Base-by-base conservation (phyloP, 2,113 vertebrate species). In the Excalfactoria chinensis region DNA sequence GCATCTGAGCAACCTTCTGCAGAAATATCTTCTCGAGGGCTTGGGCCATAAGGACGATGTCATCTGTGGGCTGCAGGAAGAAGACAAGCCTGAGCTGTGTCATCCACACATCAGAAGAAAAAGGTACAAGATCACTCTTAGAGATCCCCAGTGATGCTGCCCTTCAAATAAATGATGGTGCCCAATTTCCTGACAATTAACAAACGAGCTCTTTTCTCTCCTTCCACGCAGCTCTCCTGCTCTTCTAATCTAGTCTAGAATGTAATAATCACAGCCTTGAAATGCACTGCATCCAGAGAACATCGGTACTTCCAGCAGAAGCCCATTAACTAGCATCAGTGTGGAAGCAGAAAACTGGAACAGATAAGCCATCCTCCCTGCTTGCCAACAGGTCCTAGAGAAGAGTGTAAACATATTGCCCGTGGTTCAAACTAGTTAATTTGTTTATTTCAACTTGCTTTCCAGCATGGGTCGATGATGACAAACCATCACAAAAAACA, bases 31-130 rank as follows among this genome's bases (percentile, higher is more conserved):
- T 99, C 97, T 99, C 99, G 97, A 99, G 94, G 26, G 99, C 98
- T 85, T 99, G 99, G 10, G 99, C 99, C 99, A 99, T 99, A 83
- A 99, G 98, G 91, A 99, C 99, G 2, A 99, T 99, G 96, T 99
- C 99, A 78, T 99, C 99, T 87, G 99, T 99, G 60, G 99, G 99
- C 99, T 99, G 91, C 82, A 95, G 66, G 95, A 82, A 84, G 80
- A 87, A 84, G 40, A 85, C 5, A 67, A 93, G 66, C 32, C 22
- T 23, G 48, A 40, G 25, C 22, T 81, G 8, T 49, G 76, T 82
- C 60, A 87, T 15, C 17, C 3, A 9, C 0, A 1, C 7, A 13
- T 4, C 12, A 87, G 48, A 70, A 59, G 64, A 16, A 35, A 26
- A 34, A 84, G 8, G 3, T 5, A 76, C 44, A 69, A 82, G 63